Evolutionary conservation across 1,140 invertebrate species (phyloP).

Genomic region (Amyelois transitella): DNA sequence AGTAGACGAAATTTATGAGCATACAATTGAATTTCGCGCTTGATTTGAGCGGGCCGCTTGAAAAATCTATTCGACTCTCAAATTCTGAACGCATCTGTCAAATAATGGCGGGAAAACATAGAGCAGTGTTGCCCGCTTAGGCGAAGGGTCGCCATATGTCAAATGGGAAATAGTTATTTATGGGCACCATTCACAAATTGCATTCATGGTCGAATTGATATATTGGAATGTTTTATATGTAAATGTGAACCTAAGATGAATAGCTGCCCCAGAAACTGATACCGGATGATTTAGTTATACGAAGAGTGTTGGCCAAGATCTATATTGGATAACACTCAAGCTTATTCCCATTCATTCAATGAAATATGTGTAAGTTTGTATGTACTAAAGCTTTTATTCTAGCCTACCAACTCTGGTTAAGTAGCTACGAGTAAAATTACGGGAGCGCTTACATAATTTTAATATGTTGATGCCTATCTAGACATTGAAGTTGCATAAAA

Average conservation of each 20-base stretch:
- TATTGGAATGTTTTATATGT: slow-evolving; percentile 73
- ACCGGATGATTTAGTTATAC: slow-evolving; percentile 52
- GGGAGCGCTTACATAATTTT: too few species aligned
- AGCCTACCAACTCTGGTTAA: too few species aligned
- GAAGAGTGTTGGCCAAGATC: neutral
- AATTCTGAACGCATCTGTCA: slow-evolving; percentile 67
- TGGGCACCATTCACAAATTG: slow-evolving; percentile 71
- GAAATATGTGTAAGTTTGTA: too few species aligned
- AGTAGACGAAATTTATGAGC: slow-evolving; percentile 58
- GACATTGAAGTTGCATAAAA: too few species aligned
- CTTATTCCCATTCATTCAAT: neutral
- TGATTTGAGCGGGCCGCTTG: slow-evolving; percentile 60
- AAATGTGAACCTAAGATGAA: slow-evolving; percentile 63
- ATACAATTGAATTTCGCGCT: slow-evolving; percentile 71
- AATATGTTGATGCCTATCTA: too few species aligned
- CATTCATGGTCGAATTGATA: slow-evolving; percentile 72
- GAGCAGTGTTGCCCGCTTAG: slow-evolving; percentile 42
- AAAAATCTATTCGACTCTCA: slow-evolving; percentile 65
- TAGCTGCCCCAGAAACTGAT: slow-evolving; percentile 59
- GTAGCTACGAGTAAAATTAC: too few species aligned
- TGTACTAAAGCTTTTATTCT: too few species aligned
- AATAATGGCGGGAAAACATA: slow-evolving; percentile 63
- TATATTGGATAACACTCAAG: slow-evolving; percentile 4
- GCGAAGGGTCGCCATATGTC: slow-evolving; percentile 63
- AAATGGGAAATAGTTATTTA: slow-evolving; percentile 73